Percentiles rank a stretch among this genome's conserved stretches.
phyloP scores from a whole-genome alignment of 2,888 invertebrate species.

The Meliscaeva auricollis region DNA sequence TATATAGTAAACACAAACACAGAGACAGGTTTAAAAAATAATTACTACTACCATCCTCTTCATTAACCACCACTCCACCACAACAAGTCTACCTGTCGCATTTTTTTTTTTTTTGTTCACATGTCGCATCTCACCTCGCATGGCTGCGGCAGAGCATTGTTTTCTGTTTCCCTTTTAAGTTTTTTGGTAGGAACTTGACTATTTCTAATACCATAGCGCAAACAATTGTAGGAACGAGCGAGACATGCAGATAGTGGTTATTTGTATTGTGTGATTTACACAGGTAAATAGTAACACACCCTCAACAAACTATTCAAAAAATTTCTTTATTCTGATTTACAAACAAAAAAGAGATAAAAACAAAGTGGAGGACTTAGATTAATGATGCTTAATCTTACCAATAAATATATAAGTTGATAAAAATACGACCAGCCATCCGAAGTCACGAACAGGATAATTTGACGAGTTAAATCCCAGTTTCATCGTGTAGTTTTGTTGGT shows the following conservation, averaged over 20 bases:
- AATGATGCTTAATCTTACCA: constrained; percentile 78
- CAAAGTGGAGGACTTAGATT: neutral
- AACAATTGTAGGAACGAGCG: constrained; percentile 47
- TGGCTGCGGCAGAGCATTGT: constrained; percentile 23
- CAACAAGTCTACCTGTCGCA: constrained; percentile 68
- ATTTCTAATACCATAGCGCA: constrained; percentile 18
- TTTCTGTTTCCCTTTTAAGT: constrained; percentile 6
- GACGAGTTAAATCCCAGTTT: constrained; percentile 64
- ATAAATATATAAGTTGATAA: constrained; percentile 81
- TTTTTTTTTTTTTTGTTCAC: constrained; percentile 16
- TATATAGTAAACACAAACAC: constrained; percentile 59
- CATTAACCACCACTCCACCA: constrained; percentile 42
- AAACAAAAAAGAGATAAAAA: neutral
- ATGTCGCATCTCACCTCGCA: constrained; percentile 33
- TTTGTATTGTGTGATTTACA: constrained; percentile 38
- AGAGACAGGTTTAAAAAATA: constrained; percentile 37
- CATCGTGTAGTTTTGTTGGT: constrained; percentile 58
- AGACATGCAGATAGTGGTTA: constrained; percentile 29
- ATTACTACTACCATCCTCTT: constrained; percentile 12
- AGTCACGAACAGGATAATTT: constrained; percentile 63
- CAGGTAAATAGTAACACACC: constrained; percentile 62
- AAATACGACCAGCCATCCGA: constrained; percentile 80
- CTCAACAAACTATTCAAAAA: constrained; percentile 24
- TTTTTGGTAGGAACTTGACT: constrained; percentile 30
- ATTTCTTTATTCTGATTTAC: constrained; percentile 32